phyloP scores from a whole-genome alignment of 2,113 vertebrate genomes.

The Rhea americana region DNA sequence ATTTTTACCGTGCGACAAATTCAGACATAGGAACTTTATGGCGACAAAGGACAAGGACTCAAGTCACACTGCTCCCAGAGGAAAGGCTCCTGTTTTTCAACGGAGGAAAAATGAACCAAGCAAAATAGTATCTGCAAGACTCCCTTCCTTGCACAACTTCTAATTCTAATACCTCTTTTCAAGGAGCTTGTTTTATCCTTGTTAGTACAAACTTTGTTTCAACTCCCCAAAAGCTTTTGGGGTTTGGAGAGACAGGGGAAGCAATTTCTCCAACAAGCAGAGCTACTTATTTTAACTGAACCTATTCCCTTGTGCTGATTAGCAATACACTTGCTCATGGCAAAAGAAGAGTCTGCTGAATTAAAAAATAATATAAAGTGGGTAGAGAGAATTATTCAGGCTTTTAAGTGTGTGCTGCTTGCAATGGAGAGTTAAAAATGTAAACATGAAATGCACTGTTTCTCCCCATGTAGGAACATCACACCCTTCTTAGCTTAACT shows the following conservation, averaged over 20 bases:
- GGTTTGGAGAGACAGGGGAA: neutral
- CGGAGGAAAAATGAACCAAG: neutral
- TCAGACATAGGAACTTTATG: rapidly evolving
- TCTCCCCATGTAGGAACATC: neutral
- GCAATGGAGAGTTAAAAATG: neutral
- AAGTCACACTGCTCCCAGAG: neutral
- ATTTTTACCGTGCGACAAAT: neutral
- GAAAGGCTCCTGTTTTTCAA: neutral
- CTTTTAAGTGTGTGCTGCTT: neutral
- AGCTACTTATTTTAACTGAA: neutral
- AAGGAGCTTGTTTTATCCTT: rapidly evolving
- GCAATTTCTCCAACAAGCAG: neutral
- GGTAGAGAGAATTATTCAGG: neutral
- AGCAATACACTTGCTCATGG: neutral
- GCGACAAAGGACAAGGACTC: neutral
- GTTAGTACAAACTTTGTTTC: neutral
- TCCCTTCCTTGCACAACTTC: neutral
- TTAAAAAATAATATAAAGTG: neutral
- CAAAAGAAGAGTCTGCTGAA: neutral
- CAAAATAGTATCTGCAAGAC: neutral
- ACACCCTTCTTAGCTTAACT: neutral
- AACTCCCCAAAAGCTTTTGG: neutral
- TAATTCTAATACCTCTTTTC: neutral
- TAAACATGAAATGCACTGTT: neutral
- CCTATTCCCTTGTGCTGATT: neutral